Evolutionary conservation across 2,113 vertebrate species (phyloP).

Genomic region (Tragelaphus scriptus): DNA sequence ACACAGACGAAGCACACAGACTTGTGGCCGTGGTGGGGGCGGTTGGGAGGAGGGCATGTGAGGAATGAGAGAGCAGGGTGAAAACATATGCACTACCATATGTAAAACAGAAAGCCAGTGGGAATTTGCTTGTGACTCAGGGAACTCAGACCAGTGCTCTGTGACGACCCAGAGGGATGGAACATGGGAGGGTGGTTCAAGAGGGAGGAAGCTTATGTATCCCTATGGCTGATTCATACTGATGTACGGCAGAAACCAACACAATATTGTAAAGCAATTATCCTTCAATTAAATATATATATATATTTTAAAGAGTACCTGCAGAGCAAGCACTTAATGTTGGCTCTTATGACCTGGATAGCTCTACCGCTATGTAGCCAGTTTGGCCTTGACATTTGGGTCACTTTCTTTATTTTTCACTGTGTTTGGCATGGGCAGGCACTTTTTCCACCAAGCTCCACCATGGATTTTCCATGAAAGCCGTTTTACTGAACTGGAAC

Average conservation of each 20-base stretch:
- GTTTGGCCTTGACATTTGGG: slow-evolving; percentile 21
- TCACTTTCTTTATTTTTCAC: neutral
- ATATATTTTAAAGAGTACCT: neutral
- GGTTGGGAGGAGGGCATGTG: neutral
- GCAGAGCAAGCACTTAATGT: neutral
- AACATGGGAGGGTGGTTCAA: neutral
- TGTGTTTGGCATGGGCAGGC: neutral
- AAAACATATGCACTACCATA: neutral
- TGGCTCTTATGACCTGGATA: neutral
- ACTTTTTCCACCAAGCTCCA: neutral
- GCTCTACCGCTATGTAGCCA: neutral
- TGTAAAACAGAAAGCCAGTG: neutral
- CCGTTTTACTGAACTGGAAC: slow-evolving; percentile 18
- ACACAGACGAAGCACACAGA: neutral
- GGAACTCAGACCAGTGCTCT: neutral
- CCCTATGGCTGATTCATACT: neutral
- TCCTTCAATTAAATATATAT: neutral
- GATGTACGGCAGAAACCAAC: neutral
- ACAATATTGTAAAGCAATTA: neutral
- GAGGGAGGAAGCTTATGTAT: neutral
- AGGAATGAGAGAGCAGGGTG: neutral
- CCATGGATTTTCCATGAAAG: slow-evolving; percentile 29
- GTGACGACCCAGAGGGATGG: neutral
- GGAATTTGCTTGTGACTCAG: neutral
- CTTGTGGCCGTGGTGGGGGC: fast-evolving